Conservation (phyloP, 2,797 vertebrate species). For the Acomys russatus region DNA sequence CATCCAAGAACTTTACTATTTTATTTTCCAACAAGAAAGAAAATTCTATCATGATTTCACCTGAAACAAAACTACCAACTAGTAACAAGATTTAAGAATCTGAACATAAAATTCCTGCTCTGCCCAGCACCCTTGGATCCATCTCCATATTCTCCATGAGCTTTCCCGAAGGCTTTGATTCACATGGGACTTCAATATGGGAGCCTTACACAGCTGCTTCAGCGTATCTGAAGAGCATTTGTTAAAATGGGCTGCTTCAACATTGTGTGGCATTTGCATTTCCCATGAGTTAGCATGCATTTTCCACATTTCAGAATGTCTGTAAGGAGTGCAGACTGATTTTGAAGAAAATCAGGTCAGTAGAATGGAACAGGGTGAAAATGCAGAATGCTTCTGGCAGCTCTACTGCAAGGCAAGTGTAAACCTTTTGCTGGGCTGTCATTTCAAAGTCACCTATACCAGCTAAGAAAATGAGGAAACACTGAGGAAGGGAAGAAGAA, state of each 20-base stretch:
- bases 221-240: not conserved
- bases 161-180: constrained; percentile 38
- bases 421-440: not conserved
- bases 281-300: constrained; percentile 24
- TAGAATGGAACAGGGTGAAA: constrained; percentile 45
- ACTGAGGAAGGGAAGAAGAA: no score
- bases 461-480: not conserved
- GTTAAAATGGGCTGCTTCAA: constrained; percentile 26
- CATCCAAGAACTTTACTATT: not conserved
- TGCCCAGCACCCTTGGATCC: constrained; percentile 45
- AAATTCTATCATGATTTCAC: constrained; percentile 49
- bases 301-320: constrained; percentile 51
- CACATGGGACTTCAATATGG: not conserved
- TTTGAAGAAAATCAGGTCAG: not conserved
- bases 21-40: constrained; percentile 50
- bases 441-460: not conserved
- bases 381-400: not conserved
- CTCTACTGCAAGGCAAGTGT: not conserved
- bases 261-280: constrained; percentile 16
- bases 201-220: not conserved
- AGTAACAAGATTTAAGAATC: constrained; percentile 65
- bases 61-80: constrained; percentile 25
- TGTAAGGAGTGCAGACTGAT: not conserved
- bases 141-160: constrained; percentile 16
- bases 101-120: constrained; percentile 60